These are phyloP conservation scores for Dicerorhinus sumatrensis DNA, from an alignment of 2,113 vertebrate genomes.

Conservation along the genomic window DNA sequence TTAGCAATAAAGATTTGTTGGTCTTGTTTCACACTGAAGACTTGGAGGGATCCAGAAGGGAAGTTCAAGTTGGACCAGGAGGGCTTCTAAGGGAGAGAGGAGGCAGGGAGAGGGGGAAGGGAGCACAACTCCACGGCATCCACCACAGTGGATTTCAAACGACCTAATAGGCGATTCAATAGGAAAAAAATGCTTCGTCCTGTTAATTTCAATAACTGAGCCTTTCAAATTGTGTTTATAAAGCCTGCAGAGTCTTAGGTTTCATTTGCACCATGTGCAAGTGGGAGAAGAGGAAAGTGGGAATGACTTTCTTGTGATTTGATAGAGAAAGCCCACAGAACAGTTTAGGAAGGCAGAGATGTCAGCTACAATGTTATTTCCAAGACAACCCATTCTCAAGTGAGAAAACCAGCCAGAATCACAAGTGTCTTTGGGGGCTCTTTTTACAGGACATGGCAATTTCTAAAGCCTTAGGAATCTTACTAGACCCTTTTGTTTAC, in stretches of 20 bases:
- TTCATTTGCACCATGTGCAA: not conserved
- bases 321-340: not conserved
- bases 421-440: not conserved
- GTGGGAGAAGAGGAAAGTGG: not conserved
- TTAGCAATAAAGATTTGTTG: not conserved
- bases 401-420: not conserved
- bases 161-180: rapidly evolving
- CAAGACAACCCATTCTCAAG: not conserved
- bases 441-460: not conserved
- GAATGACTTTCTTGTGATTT: not conserved
- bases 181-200: not conserved
- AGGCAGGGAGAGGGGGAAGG: not conserved
- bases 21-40: not conserved
- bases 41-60: not conserved
- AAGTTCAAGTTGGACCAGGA: not conserved
- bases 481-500: not conserved
- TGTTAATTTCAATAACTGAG: not conserved
- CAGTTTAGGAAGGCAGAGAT: not conserved
- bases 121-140: not conserved
- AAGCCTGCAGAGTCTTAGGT: not conserved
- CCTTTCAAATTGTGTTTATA: not conserved
- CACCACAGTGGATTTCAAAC: not conserved
- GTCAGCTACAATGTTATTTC: not conserved
- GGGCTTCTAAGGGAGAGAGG: not conserved
- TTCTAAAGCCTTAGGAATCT: not conserved